A percentile compares a stretch with the other conserved stretches of the same genome.
Conservation (phyloP, 2,888 invertebrate genomes). For the Teleogryllus oceanicus region DNA sequence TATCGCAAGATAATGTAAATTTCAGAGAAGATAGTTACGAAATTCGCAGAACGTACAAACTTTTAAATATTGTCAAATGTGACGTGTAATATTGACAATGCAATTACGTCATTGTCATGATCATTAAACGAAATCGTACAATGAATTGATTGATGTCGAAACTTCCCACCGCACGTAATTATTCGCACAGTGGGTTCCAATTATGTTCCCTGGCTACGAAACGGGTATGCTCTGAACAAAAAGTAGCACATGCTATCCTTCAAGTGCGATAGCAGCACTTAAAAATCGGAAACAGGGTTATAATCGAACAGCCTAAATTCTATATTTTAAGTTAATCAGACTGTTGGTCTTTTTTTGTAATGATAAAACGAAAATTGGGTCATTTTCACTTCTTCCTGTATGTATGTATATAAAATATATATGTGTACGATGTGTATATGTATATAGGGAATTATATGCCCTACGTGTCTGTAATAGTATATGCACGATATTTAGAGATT, state of each 20-base stretch:
- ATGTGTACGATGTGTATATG: neutral
- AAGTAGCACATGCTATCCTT: too few species aligned
- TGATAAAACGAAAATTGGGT: neutral
- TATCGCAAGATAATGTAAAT: neutral
- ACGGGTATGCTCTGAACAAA: too few species aligned
- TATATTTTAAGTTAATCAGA: constrained; percentile 1
- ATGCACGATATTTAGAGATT: constrained; percentile 1
- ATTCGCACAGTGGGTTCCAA: too few species aligned
- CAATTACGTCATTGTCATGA: too few species aligned
- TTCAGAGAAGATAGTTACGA: too few species aligned
- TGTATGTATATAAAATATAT: constrained; percentile 18
- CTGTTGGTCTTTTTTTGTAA: constrained; percentile 18
- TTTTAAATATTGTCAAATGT: too few species aligned
- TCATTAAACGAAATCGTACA: too few species aligned
- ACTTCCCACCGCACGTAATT: too few species aligned
- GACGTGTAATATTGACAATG: too few species aligned
- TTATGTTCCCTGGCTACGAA: too few species aligned
- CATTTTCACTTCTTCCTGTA: constrained; percentile 18
- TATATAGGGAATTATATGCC: neutral
- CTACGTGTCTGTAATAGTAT: neutral
- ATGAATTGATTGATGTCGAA: too few species aligned
- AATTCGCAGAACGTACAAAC: too few species aligned
- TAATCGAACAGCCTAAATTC: constrained; percentile 6
- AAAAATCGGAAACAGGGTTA: constrained; percentile 7
- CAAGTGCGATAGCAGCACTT: neutral